Percentiles rank a stretch among this genome's conserved stretches.
Evolutionary conservation across 2,113 vertebrate genomes (phyloP).

Genomic region (Accipiter cooperii): DNA sequence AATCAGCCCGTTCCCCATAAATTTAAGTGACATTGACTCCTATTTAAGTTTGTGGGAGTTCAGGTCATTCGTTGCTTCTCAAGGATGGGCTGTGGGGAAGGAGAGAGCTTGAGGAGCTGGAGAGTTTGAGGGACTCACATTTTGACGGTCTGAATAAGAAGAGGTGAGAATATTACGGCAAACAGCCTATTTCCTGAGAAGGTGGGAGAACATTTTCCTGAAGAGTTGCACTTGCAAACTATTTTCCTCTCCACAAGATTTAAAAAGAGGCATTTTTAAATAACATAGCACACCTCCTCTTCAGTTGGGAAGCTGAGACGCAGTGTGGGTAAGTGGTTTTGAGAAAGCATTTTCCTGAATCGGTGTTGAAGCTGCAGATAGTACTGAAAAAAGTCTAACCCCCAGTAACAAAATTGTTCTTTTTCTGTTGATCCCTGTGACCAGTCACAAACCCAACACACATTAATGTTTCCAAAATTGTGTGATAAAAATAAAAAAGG

Average conservation of each 20-base stretch:
- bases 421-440: not conserved
- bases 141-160: not conserved
- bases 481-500: not conserved
- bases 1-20: not conserved
- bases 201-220: not conserved
- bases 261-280: conserved; percentile 38
- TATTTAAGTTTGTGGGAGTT: not conserved
- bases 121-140: not conserved
- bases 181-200: not conserved
- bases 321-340: conserved; percentile 2
- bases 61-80: not conserved
- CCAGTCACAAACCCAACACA: not conserved
- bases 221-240: not conserved
- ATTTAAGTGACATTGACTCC: not conserved
- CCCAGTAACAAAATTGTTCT: not conserved
- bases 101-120: not conserved
- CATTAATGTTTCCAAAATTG: not conserved
- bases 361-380: not conserved
- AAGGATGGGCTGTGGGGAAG: not conserved
- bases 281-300: conserved; percentile 3
- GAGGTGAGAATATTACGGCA: not conserved
- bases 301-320: not conserved
- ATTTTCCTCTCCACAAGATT: conserved; percentile 29
- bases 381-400: not conserved
- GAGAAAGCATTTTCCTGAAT: conserved; percentile 9